A percentile compares a stretch with the other conserved stretches of the same genome.
Evolutionary conservation across 2,113 vertebrate genomes (phyloP).

Genomic region (Sterrhoptilus dennistouni): DNA sequence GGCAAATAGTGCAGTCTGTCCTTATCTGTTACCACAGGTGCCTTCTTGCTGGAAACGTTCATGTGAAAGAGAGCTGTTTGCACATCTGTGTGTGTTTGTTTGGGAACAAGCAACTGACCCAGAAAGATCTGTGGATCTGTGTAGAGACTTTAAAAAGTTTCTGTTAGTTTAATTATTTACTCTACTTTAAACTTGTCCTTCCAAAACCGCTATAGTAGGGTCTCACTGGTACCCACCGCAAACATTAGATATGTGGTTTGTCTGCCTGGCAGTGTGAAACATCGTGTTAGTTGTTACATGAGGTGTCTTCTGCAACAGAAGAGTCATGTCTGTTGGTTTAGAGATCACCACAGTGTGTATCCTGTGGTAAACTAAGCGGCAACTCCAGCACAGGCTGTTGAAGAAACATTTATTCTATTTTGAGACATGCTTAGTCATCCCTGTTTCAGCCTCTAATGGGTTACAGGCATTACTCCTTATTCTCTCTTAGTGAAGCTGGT

Average conservation of each 20-base stretch:
- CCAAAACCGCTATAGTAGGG: not conserved
- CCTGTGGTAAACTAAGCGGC: not conserved
- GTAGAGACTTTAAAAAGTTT: not conserved
- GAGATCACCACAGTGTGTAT: not conserved
- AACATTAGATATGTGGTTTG: not conserved
- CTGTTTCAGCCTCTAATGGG: not conserved
- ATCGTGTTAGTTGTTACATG: not conserved
- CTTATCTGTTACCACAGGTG: not conserved
- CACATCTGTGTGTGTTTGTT: fast-evolving
- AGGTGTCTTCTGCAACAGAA: not conserved
- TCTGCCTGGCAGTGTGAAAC: not conserved
- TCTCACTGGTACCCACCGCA: not conserved
- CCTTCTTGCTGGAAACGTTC: not conserved
- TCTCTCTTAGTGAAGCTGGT: not conserved
- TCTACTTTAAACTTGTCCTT: not conserved
- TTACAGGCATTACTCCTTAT: not conserved
- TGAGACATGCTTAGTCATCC: slow-evolving; percentile 32
- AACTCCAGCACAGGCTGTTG: not conserved
- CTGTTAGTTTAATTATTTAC: not conserved
- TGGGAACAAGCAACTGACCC: not conserved
- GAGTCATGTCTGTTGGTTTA: not conserved
- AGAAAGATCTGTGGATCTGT: not conserved
- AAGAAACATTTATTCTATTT: slow-evolving; percentile 20
- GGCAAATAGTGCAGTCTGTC: not conserved
- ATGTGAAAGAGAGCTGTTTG: not conserved